Base-by-base conservation (phyloP, 2,113 vertebrate genomes). In the Rhinogobius similis region DNA sequence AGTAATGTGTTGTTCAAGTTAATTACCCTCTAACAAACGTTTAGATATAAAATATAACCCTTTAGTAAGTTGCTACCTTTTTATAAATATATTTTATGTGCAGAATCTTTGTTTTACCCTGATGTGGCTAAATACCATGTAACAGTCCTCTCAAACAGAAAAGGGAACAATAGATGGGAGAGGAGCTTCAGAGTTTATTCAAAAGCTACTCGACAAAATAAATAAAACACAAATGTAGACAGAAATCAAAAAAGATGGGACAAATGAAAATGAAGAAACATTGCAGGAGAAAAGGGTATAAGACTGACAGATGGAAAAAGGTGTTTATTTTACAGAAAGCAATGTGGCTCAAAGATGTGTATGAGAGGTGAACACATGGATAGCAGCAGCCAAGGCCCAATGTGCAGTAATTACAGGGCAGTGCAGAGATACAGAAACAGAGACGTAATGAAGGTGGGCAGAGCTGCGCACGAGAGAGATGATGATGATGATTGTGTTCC, bases 301-400 rank as follows among this genome's bases (percentile, higher is more conserved):
- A 46, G 63, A 76, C 79, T 81, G 88, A 89, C 85, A 56, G 86
- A 86, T 91, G 87, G 77, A 87, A 93, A 85, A 91, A 91, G 3
- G 58, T 92, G 90, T 98, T 98, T 98, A 98, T 98, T 98, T 97
- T 94, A 97, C 94, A 96, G 73, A 90, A 88, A 88, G 89, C 82
- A 88, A 84, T 74, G 79, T 20, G 79, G 86, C 82, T 90, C 77
- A 87, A 82, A 85, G 88, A 91, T 95, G 93, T 97, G 93, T 92
- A 94, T 93, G 95, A 93, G 62, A 92, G 87, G 92, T 89, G 85
- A 88, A 85, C 48, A 73, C 72, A 76, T 75, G 87, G 87, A 81
- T 84, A 79, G 70, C 39, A 44, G 83, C 82, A 85, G 89, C 82
- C 65, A 72, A 75, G 78, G 90, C 92, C 91, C 80, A 79, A 68